Conservation (phyloP, 2,797 vertebrate species). For the Anguilla marmorata region DNA sequence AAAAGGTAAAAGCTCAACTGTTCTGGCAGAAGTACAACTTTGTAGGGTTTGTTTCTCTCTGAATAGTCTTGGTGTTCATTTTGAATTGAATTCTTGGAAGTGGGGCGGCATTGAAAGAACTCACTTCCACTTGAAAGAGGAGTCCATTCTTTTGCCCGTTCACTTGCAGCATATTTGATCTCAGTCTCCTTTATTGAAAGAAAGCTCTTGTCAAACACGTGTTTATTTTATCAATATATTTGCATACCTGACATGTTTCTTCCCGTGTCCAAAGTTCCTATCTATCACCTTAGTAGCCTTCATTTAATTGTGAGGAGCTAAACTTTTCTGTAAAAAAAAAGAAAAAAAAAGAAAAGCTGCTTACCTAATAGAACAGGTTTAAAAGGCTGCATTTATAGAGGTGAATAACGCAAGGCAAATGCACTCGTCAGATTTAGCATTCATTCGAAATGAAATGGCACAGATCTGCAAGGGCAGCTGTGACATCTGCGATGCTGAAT, state of each 20-base stretch:
- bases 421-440: not conserved
- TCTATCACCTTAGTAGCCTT: not conserved
- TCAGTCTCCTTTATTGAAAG: not conserved
- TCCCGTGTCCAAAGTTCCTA: not conserved
- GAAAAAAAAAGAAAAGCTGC: not conserved
- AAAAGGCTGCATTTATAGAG: not conserved
- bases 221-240: slow-evolving; percentile 1
- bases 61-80: too few relatives aligned
- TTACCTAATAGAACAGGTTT: not conserved
- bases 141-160: not conserved
- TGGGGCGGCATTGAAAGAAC: not conserved
- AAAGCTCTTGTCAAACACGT: not conserved
- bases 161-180: not conserved
- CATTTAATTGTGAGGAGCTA: not conserved
- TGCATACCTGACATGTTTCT: not conserved
- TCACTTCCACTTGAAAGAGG: not conserved
- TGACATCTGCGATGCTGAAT: slow-evolving; percentile 66
- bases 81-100: not conserved
- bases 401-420: not conserved
- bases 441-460: not conserved
- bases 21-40: not conserved
- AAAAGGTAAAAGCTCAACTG: not conserved
- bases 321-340: not conserved
- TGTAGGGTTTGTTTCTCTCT: not conserved
- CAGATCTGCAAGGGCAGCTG: slow-evolving; percentile 15